Conservation (phyloP, 2,888 invertebrate genomes). For the Stratiomys singularior region DNA sequence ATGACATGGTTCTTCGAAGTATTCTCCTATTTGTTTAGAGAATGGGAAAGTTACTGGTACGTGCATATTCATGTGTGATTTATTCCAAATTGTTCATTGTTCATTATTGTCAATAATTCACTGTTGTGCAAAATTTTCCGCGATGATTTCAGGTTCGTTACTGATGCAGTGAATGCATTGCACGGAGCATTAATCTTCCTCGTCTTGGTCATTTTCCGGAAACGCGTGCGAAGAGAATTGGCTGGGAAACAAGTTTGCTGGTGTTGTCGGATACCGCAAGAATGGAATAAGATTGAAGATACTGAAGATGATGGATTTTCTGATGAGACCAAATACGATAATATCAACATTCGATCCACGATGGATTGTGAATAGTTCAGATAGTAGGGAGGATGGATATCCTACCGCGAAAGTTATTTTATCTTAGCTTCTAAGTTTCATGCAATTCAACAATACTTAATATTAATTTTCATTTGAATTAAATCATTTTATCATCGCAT, state of each 20-base stretch:
- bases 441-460: no score
- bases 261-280: conserved; percentile 61
- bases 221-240: conserved; percentile 68
- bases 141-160: conserved; percentile 67
- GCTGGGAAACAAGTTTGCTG: conserved; percentile 61
- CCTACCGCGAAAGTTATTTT: background rate
- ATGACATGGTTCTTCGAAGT: conserved; percentile 79
- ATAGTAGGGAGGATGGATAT: background rate
- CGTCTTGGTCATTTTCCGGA: conserved; percentile 70
- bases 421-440: background rate
- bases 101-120: background rate
- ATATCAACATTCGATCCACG: conserved; percentile 31
- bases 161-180: conserved; percentile 71
- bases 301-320: conserved; percentile 56
- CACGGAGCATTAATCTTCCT: conserved; percentile 74
- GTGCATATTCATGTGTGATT: conserved; percentile 10
- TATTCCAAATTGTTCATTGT: conserved; percentile 5
- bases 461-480: no score
- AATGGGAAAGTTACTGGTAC: conserved; percentile 34
- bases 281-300: conserved; percentile 62
- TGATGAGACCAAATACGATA: conserved; percentile 41
- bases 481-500: no score
- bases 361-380: background rate
- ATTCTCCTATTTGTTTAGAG: conserved; percentile 61
- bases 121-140: background rate